These are phyloP conservation scores for Dryobotodes eremita DNA, from an alignment of 2,888 invertebrate genomes.

Conservation along the genomic window DNA sequence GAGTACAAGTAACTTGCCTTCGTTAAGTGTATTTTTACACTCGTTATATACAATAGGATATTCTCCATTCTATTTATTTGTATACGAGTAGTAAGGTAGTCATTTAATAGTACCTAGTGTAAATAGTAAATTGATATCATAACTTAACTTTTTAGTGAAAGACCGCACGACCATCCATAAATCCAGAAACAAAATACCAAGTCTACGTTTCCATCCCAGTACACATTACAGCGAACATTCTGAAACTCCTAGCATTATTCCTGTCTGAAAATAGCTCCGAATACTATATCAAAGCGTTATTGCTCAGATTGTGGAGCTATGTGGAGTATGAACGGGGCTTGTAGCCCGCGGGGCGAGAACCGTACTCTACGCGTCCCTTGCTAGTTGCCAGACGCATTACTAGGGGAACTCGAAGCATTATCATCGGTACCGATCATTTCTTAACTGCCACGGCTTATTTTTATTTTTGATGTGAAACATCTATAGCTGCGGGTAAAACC, in stretches of 20 bases:
- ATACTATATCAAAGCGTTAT: constrained; percentile 60
- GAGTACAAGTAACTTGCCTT: too few relatives aligned
- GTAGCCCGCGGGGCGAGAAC: constrained; percentile 68
- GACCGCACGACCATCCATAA: background rate
- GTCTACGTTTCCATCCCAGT: constrained; percentile 19
- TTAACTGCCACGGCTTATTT: too few relatives aligned
- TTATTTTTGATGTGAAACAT: too few relatives aligned
- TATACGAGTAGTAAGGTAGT: too few relatives aligned
- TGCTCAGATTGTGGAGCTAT: constrained; percentile 55
- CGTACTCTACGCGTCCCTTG: constrained; percentile 71
- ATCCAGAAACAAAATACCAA: constrained; percentile 25
- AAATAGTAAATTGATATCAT: too few relatives aligned
- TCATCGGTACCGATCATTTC: too few relatives aligned
- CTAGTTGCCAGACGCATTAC: constrained; percentile 48
- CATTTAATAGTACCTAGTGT: too few relatives aligned
- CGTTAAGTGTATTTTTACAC: too few relatives aligned
- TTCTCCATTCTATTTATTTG: too few relatives aligned
- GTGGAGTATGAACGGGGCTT: constrained; percentile 53
- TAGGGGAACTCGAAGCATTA: constrained; percentile 55
- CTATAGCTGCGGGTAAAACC: too few relatives aligned
- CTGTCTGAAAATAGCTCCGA: constrained; percentile 47
- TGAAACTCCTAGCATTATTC: constrained; percentile 47
- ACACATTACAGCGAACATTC: constrained; percentile 38
- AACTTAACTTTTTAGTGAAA: background rate
- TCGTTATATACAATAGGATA: too few relatives aligned